Conservation (phyloP, 37 sponge, comb jelly and placozoan genomes). For the Halichondria panicea region DNA sequence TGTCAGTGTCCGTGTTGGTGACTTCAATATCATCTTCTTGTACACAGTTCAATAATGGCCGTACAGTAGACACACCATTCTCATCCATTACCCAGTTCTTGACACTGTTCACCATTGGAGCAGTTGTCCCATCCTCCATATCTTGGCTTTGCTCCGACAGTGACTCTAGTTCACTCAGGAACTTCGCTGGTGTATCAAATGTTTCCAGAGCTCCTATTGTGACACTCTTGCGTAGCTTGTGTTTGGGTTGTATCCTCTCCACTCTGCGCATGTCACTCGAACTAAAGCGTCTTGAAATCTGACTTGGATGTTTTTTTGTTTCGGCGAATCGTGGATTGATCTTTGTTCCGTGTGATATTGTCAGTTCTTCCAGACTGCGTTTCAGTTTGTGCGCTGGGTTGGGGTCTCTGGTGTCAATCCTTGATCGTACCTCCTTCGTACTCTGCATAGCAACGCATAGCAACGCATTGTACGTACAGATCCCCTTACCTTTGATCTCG, state of each 20-base stretch:
- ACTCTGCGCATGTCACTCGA: neutral
- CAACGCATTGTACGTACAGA: too few species aligned
- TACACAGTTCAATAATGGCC: constrained; percentile 1
- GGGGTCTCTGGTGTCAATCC: constrained; percentile 20
- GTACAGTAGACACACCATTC: neutral
- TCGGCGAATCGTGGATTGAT: constrained; percentile 13
- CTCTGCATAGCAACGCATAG: too few species aligned
- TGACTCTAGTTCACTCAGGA: neutral
- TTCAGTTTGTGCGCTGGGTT: constrained; percentile 26
- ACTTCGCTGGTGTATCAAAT: neutral
- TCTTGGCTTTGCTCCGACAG: neutral
- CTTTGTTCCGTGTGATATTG: neutral
- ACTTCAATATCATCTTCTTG: constrained; percentile 1
- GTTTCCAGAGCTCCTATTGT: neutral
- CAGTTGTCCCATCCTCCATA: neutral
- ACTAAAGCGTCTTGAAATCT: neutral
- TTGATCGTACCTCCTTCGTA: constrained; percentile 11
- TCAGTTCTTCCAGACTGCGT: constrained; percentile 18
- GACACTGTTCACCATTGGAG: neutral
- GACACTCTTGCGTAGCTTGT: neutral
- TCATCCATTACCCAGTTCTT: neutral
- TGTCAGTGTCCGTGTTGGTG: neutral
- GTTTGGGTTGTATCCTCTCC: neutral
- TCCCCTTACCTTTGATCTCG: neutral
- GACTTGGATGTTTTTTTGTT: neutral